A percentile compares a stretch with the other conserved stretches of the same genome.
Conservation (phyloP, 2,888 invertebrate species). For the Epinotia bilunana region DNA sequence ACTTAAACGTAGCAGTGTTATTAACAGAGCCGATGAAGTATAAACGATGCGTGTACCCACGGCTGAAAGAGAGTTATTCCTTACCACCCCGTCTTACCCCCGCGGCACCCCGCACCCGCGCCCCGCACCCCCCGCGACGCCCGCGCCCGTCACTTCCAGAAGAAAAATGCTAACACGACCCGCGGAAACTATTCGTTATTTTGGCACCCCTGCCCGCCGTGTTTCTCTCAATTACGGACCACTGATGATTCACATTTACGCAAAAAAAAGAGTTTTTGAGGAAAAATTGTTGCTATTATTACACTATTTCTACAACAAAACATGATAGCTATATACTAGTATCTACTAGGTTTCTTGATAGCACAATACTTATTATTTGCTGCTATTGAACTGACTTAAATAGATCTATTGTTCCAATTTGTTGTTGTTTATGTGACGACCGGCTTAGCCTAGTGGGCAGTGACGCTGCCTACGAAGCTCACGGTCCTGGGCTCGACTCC, state of each 20-base stretch:
- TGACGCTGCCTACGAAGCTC: no score
- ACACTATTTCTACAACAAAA: background rate
- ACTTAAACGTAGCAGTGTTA: conserved; percentile 56
- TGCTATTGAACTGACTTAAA: no score
- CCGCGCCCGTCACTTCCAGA: conserved; percentile 77
- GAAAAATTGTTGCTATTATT: conserved; percentile 2
- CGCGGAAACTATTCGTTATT: conserved; percentile 85
- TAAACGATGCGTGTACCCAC: conserved; percentile 81
- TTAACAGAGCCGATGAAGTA: conserved; percentile 81
- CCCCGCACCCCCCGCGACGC: conserved; percentile 55
- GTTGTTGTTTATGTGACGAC: no score
- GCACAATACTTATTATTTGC: background rate
- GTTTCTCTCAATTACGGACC: conserved; percentile 74
- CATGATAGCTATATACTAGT: background rate
- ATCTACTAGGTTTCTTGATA: background rate
- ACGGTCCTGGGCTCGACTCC: no score
- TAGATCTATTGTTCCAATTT: background rate
- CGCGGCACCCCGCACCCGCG: conserved; percentile 51
- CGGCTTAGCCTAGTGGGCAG: no score
- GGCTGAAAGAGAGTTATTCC: conserved; percentile 75
- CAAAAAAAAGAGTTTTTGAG: conserved; percentile 28
- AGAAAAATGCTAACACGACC: conserved; percentile 85
- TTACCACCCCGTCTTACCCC: conserved; percentile 49
- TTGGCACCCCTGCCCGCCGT: conserved; percentile 79
- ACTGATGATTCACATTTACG: conserved; percentile 51